Percentiles rank a stretch among this genome's conserved stretches.
Conservation (phyloP, 2,797 vertebrate genomes). For the Synaphobranchus kaupii region DNA sequence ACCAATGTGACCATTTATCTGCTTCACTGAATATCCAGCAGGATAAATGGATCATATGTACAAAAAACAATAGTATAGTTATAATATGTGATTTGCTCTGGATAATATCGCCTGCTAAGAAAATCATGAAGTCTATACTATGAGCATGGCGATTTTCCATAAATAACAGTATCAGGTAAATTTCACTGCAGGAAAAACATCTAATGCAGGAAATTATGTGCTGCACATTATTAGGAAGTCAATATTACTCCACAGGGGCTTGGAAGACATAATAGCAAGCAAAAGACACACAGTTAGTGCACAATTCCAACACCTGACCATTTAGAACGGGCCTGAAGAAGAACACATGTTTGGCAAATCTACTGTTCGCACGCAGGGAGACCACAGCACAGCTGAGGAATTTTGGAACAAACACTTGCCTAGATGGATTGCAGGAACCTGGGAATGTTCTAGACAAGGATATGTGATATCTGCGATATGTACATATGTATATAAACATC, state of each 20-base stretch:
- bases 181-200: neutral
- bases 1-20: neutral
- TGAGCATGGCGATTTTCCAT: neutral
- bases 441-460: neutral
- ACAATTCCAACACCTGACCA: neutral
- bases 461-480: neutral
- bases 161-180: neutral
- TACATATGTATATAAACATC: neutral
- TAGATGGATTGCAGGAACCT: neutral
- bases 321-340: neutral
- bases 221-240: neutral
- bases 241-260: neutral
- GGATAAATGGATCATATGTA: neutral
- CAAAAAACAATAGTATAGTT: neutral
- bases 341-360: conserved; percentile 7
- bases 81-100: neutral
- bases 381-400: conserved; percentile 26
- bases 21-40: neutral
- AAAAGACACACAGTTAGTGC: neutral
- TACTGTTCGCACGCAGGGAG: conserved; percentile 19
- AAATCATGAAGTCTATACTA: neutral
- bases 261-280: neutral
- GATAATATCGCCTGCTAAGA: neutral
- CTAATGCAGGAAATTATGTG: neutral
- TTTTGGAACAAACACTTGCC: conserved; percentile 9